These are phyloP conservation scores for Chaenogobius annularis DNA, from an alignment of 2,113 vertebrate genomes.

Conservation along the genomic window DNA sequence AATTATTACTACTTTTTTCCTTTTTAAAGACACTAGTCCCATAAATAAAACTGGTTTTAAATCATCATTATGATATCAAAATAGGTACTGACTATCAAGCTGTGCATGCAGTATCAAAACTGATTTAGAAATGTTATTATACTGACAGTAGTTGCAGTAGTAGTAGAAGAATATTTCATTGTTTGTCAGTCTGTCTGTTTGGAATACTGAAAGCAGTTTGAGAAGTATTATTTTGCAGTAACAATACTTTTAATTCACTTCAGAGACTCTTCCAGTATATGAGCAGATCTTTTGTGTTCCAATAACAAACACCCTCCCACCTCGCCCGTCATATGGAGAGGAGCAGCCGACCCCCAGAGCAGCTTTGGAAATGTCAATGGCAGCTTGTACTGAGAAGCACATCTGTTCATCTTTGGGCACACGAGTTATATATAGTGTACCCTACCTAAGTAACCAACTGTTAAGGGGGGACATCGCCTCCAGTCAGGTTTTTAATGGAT, in stretches of 20 bases:
- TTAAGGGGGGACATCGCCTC: conserved; percentile 70
- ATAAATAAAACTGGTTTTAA: too few species aligned
- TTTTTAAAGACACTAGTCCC: too few species aligned
- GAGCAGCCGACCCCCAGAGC: conserved; percentile 60
- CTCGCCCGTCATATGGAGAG: conserved; percentile 67
- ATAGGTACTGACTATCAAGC: too few species aligned
- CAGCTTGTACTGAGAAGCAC: conserved; percentile 63
- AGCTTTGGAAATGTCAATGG: conserved; percentile 72
- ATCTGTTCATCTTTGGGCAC: conserved; percentile 73
- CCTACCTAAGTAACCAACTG: conserved; percentile 75
- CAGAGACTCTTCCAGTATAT: not conserved
- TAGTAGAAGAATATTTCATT: not conserved
- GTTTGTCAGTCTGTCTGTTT: not conserved
- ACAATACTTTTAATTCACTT: not conserved
- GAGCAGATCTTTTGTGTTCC: conserved; percentile 38
- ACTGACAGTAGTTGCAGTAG: too few species aligned
- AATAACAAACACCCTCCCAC: conserved; percentile 50
- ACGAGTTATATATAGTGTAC: conserved; percentile 71
- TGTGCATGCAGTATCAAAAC: too few species aligned
- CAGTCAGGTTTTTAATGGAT: conserved; percentile 76
- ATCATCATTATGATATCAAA: too few species aligned
- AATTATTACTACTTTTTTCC: too few species aligned
- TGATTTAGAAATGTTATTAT: too few species aligned
- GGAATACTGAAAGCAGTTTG: not conserved
- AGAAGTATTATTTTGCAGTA: not conserved